Conservation (phyloP, 2,888 invertebrate genomes). For the Rhabditoides inermis region DNA sequence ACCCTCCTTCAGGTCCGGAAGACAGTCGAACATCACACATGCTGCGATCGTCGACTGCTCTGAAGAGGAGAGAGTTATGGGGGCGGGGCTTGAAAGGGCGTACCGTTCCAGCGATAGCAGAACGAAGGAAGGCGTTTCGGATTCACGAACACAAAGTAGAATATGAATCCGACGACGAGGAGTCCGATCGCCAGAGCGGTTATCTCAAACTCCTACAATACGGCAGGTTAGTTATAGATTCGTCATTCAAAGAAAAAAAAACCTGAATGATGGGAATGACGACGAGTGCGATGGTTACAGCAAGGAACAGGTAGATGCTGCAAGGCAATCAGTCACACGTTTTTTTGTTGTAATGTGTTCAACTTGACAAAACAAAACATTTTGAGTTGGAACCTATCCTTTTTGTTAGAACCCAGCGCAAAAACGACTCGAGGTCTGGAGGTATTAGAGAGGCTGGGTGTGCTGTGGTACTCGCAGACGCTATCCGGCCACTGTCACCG, state of each 20-base stretch:
- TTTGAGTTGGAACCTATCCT: too few species aligned
- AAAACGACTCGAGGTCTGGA: too few species aligned
- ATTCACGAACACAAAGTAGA: constrained; percentile 42
- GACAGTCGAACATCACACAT: constrained; percentile 43
- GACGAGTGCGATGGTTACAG: constrained; percentile 43
- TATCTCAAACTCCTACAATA: constrained; percentile 17
- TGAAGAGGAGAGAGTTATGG: constrained; percentile 13
- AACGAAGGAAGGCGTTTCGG: constrained; percentile 30
- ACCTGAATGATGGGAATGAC: constrained; percentile 48
- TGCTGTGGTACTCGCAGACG: too few species aligned
- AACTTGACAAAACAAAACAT: neutral
- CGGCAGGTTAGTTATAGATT: neutral
- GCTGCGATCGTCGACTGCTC: constrained; percentile 32
- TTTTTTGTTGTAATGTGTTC: neutral
- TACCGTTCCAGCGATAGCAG: constrained; percentile 31
- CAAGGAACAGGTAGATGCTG: constrained; percentile 34
- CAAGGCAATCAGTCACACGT: neutral
- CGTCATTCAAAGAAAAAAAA: constrained; percentile 5
- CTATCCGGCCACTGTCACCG: too few species aligned
- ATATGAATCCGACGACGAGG: constrained; percentile 37
- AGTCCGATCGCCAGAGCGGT: constrained; percentile 45
- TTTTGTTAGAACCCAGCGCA: too few species aligned
- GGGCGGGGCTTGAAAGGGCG: neutral
- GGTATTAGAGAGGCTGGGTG: too few species aligned
- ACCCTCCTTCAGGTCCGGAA: constrained; percentile 43